phyloP scores from a whole-genome alignment of 2,113 vertebrate genomes.

The Coreoperca whiteheadi region DNA sequence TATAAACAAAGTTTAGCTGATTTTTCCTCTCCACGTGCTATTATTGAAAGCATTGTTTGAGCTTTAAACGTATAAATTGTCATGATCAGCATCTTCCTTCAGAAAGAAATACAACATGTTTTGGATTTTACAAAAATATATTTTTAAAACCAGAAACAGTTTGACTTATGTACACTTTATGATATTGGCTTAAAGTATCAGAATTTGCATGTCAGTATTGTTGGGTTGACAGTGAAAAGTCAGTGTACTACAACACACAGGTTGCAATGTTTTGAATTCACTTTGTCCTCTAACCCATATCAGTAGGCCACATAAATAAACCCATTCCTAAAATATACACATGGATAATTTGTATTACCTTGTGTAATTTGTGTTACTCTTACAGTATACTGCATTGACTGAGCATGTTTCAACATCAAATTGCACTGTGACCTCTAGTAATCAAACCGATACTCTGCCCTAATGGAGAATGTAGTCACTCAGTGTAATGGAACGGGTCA shows the following conservation, averaged over 20 bases:
- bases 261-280: not conserved
- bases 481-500: slow-evolving; percentile 21
- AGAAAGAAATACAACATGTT: not conserved
- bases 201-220: not conserved
- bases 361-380: not conserved
- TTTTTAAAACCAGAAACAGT: slow-evolving; percentile 5
- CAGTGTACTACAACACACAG: not conserved
- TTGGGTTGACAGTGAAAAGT: not conserved
- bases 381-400: not conserved
- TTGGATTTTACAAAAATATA: not conserved
- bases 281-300: not conserved
- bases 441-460: slow-evolving; percentile 20
- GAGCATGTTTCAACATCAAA: slow-evolving; percentile 8
- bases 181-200: not conserved
- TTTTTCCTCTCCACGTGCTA: not conserved
- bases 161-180: not conserved
- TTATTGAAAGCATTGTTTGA: not conserved
- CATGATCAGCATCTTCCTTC: not conserved
- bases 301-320: not conserved
- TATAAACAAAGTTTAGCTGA: no score
- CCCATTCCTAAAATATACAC: not conserved
- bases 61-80: not conserved
- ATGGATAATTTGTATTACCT: not conserved
- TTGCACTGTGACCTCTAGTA: slow-evolving; percentile 6
- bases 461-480: slow-evolving; percentile 23